Evolutionary conservation across 2,113 vertebrate genomes (phyloP), one percentile per base, ranked within the genome.

Genomic region (Polypterus bichir): DNA sequence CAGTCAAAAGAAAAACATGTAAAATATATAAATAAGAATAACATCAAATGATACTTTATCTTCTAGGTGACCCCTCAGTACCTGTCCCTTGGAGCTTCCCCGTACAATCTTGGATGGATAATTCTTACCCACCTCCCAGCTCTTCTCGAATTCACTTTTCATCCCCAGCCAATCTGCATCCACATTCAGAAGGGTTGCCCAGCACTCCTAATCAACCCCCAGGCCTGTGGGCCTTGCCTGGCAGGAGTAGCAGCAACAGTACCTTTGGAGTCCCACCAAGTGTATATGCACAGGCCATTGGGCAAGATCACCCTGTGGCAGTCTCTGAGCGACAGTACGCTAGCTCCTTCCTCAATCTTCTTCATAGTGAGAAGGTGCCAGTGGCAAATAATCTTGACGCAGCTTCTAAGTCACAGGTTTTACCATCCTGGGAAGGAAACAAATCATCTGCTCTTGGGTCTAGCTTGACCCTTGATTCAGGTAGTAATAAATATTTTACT

Each of bases 291-390:
- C 67, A 63, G 48, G 47, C 65, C 1, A 5, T 55, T 10, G 7
- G n/a, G 7, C 8, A 51, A 4, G 63, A 27, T 44, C 66, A 45
- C 0, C 68, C 76, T 9, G 77, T 74, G 1, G 60, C 67, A 0
- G 67, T 63, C 9, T 63, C 75, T 44, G 86, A 86, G 59, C 85
- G 81, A 63, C 89, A 87, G 65, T 89, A 82, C 52, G 54, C 74
- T 47, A 79, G 77, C 9, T 86, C 91, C 57, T 73, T 95, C 10
- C 82, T 92, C 62, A 88, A 83, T 66, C 81, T 93, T 4, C 75
- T 93, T 69, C 88, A 92, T 44, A 85, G 76, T 46, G 91, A 96
- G 60, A 78, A 75, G 10, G 73, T 76, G 6, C 69, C 86, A 5
- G 64, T 74, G 47, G 73, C 60, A 47, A 70, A 79, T 53, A 70